Base-by-base conservation (phyloP, 1,140 invertebrate genomes). In the Fopius arisanus region DNA sequence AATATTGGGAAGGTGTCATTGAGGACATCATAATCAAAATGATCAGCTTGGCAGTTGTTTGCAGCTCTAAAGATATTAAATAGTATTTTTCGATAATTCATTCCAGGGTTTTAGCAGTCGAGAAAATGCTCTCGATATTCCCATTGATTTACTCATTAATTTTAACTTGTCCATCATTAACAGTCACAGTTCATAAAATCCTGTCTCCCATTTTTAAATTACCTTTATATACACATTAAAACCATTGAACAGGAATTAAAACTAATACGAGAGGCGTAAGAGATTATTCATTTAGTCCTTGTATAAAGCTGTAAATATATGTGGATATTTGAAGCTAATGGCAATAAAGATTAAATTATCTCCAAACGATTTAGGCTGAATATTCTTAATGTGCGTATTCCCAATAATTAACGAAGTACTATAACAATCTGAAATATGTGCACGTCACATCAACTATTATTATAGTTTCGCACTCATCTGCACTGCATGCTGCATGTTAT, bases 231-330 rank as follows among this genome's bases (percentile, higher is more conserved):
- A 73, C 33, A 71, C 70, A 28, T 9, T 12, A 62, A 62, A 62
- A 28, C 12, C 21, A 62, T 16, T 31, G n/a, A 65, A 65, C 23
- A 65, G 41, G 74, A 67, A 72, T 68, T 73, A 73, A 71, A 29
- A 73, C 68, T 71, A 65, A 75, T 68, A 28, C 48, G 9, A 48
- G 41, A 68, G 14, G 19, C 43, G 2, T 16, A 59, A 59, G 37
- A 67, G 23, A 23, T 26, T 41, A 48, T 26, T 51, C 23, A 68
- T 51, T 51, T 68, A 31, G 83, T 80, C 81, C 82, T 81, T 85
- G 84, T 86, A 85, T 85, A 85, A 83, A 82, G 80, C 75, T 85
- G 84, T 86, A 85, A n/a, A 84, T 78, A 86, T 86, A 86, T 85
- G 83, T 85, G 83, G 80, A 86, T 86, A 85, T 80, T 65, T 81